Percentiles rank a stretch among this genome's conserved stretches.
These are phyloP conservation scores for Xerus rutilus DNA, from an alignment of 2,797 vertebrate species.

Conservation along the genomic window DNA sequence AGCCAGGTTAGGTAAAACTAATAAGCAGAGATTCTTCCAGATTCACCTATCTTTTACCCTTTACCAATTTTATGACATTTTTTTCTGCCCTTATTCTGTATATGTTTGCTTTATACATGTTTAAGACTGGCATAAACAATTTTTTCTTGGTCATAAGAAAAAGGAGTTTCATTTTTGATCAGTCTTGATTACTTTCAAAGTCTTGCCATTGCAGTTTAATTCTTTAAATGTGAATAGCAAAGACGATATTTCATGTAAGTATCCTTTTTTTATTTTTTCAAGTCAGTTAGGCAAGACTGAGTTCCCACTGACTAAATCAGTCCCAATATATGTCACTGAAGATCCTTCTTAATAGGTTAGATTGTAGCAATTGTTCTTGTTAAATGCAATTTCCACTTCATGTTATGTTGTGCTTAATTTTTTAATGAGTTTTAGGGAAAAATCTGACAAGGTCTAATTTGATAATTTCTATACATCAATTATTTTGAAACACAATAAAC, in stretches of 20 bases:
- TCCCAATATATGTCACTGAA: neutral
- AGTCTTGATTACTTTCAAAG: neutral
- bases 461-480: slow-evolving; percentile 1
- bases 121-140: neutral
- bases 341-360: neutral
- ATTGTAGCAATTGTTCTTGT: neutral
- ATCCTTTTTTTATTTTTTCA: neutral
- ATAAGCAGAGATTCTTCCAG: neutral
- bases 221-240: slow-evolving; percentile 34
- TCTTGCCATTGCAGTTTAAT: neutral
- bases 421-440: slow-evolving; percentile 35
- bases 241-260: neutral
- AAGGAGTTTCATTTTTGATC: neutral
- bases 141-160: neutral
- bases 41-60: neutral
- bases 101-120: neutral
- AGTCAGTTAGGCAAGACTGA: neutral
- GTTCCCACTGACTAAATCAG: neutral
- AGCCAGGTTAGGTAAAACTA: neutral
- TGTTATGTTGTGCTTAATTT: neutral
- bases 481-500: slow-evolving; percentile 34
- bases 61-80: neutral
- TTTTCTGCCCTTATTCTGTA: neutral
- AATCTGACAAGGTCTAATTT: slow-evolving; percentile 6
- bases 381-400: neutral